Evolutionary conservation across 2,888 invertebrate species (phyloP).

Genomic region (Bugula neritina): DNA sequence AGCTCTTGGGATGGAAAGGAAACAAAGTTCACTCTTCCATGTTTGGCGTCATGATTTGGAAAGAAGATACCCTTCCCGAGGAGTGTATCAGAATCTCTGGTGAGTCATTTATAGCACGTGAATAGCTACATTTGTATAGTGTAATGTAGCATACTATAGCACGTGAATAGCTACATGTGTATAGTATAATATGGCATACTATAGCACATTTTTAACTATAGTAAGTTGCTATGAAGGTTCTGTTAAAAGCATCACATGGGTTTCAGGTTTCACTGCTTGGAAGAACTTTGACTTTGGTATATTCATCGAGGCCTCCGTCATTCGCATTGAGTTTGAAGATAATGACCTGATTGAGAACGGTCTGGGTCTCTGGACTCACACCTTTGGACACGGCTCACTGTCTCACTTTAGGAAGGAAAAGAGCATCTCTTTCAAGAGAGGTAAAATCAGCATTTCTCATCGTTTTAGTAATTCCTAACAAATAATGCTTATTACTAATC

Average conservation of each 20-base stretch:
- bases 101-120: not conserved
- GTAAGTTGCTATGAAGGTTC: no score
- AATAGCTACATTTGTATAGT: no score
- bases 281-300: constrained; percentile 41
- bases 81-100: constrained; percentile 17
- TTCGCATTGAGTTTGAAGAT: constrained; percentile 32
- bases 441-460: no score
- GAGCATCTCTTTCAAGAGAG: not conserved
- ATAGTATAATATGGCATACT: no score
- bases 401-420: not conserved
- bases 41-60: constrained; percentile 25
- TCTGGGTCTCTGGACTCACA: constrained; percentile 38
- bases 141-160: no score
- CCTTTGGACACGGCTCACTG: constrained; percentile 35
- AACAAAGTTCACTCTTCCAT: constrained; percentile 34
- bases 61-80: not conserved
- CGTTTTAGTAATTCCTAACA: no score
- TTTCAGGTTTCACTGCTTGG: constrained; percentile 36
- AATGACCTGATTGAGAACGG: constrained; percentile 38
- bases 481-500: no score
- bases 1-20: constrained; percentile 24
- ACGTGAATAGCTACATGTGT: no score
- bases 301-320: constrained; percentile 33
- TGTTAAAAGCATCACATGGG: no score
- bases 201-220: no score